Conservation (phyloP, 1,140 invertebrate species). For the Pristionchus pacificus region DNA sequence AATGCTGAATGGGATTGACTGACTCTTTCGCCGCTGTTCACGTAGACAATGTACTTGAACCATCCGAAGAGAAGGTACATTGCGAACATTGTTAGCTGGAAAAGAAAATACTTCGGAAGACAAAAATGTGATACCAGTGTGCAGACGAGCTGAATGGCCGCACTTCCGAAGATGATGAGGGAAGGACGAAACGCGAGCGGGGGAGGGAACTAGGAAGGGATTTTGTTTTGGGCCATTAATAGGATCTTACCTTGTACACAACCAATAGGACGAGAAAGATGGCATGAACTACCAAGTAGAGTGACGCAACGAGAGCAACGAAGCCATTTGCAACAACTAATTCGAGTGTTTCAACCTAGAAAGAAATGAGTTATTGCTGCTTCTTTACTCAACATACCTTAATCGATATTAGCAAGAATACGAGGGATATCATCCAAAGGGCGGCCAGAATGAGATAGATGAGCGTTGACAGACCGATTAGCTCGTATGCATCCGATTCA, state of each 20-base stretch:
- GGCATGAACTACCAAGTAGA: constrained; percentile 46
- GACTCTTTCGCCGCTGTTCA: constrained; percentile 48
- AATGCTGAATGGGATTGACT: constrained; percentile 13
- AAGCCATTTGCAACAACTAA: constrained; percentile 51
- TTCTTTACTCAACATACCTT: neutral
- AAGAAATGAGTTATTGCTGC: neutral
- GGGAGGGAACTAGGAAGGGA: constrained; percentile 28
- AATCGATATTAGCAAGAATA: constrained; percentile 46
- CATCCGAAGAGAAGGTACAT: constrained; percentile 46
- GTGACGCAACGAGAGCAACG: constrained; percentile 38
- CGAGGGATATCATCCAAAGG: constrained; percentile 47
- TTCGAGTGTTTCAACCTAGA: constrained; percentile 43
- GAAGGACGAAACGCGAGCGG: constrained; percentile 21
- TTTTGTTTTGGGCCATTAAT: neutral
- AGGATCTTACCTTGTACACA: constrained; percentile 50
- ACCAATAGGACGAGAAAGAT: constrained; percentile 41
- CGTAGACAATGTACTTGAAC: constrained; percentile 55
- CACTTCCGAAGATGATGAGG: constrained; percentile 36
- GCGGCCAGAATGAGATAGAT: constrained; percentile 39
- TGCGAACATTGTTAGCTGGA: constrained; percentile 22
- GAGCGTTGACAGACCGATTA: constrained; percentile 47
- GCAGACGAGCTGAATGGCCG: constrained; percentile 44
- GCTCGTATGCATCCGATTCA: constrained; percentile 43
- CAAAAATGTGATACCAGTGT: neutral
- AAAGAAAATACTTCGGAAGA: neutral